Evolutionary conservation across 1,140 invertebrate species (phyloP).

Genomic region (Drosophila kikkawai): DNA sequence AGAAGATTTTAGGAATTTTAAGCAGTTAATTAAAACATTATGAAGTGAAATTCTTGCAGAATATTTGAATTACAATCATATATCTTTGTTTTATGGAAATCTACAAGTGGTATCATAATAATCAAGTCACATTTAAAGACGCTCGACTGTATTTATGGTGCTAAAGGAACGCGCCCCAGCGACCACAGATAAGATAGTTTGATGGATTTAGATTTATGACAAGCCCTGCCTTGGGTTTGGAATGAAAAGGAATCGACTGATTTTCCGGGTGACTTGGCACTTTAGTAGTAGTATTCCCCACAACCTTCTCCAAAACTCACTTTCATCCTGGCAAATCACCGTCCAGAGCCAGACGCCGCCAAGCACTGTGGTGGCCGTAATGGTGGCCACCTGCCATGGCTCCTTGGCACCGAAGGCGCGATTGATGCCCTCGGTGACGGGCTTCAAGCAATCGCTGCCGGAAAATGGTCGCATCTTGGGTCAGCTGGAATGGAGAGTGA

Average conservation of each 20-base stretch:
- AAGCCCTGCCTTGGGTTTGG: constrained; percentile 4
- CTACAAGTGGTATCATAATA: constrained; percentile 11
- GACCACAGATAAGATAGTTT: constrained; percentile 65
- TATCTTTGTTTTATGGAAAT: not conserved
- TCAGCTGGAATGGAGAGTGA: constrained; percentile 40
- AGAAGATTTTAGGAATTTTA: not conserved
- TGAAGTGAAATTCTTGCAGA: too few species aligned
- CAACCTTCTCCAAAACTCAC: constrained; percentile 86
- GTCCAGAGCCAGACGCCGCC: constrained; percentile 89
- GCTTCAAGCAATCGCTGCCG: constrained; percentile 65
- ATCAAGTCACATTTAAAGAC: constrained; percentile 14
- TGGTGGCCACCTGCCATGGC: constrained; percentile 91
- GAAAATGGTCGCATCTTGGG: constrained; percentile 66
- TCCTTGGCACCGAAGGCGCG: constrained; percentile 88
- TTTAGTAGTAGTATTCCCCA: not conserved
- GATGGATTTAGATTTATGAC: constrained; percentile 48
- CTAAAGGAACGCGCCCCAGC: not conserved
- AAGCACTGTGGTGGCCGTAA: constrained; percentile 89
- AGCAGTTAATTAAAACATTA: not conserved
- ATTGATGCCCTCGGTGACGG: constrained; percentile 85
- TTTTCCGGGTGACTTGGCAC: constrained; percentile 7
- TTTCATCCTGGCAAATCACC: constrained; percentile 90
- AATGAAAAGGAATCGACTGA: constrained; percentile 14
- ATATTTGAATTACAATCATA: not conserved
- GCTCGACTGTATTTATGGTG: constrained; percentile 3